Conservation (phyloP, 2,797 vertebrate species). For the Streptopelia turtur region DNA sequence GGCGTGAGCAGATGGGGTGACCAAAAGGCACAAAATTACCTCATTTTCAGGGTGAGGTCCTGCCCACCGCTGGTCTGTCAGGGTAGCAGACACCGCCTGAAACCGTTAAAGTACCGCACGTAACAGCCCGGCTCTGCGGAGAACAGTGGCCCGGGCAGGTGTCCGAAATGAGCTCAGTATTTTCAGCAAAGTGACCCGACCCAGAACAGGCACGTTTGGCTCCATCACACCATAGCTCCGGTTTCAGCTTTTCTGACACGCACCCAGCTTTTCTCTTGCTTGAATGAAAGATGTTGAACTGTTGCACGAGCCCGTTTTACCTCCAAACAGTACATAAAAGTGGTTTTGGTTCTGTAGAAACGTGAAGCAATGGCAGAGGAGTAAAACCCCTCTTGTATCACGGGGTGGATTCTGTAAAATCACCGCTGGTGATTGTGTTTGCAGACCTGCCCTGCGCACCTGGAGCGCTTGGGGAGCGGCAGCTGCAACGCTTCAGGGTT, state of each 20-base stretch:
- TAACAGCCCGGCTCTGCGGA: neutral
- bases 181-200: neutral
- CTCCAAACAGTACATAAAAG: neutral
- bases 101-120: too few species aligned
- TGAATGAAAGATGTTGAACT: neutral
- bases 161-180: too few species aligned
- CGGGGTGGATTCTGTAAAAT: neutral
- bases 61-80: too few species aligned
- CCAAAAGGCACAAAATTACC: too few species aligned
- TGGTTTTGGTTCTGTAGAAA: neutral
- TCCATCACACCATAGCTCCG: neutral
- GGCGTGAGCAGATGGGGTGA: too few species aligned
- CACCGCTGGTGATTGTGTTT: neutral
- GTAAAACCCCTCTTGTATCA: neutral
- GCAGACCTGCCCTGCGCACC: neutral
- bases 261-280: neutral
- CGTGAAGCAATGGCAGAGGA: neutral
- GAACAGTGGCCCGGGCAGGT: neutral
- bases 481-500: fast-evolving
- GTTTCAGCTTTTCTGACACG: neutral
- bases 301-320: neutral
- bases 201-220: too few species aligned
- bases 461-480: neutral
- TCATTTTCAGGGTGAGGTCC: neutral
- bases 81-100: neutral